Evolutionary conservation across 2,797 vertebrate genomes (phyloP).

Genomic region (Chaetophractus vellerosus): DNA sequence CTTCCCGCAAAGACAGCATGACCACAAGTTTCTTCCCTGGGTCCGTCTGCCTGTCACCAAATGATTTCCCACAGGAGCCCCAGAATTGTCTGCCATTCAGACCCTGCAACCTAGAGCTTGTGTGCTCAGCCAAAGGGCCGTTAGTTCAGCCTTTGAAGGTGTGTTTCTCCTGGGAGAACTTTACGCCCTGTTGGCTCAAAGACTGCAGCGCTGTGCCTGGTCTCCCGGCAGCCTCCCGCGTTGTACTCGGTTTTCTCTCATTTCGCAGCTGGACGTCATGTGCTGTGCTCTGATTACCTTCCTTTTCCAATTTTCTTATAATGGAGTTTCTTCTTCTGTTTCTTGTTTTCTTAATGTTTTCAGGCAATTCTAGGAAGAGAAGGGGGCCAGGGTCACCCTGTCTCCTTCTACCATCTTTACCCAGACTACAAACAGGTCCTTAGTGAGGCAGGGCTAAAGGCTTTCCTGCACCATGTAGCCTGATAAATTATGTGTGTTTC

Average conservation of each 20-base stretch:
- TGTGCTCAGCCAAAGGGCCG: neutral
- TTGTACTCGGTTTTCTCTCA: neutral
- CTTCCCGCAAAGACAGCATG: neutral
- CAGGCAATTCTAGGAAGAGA: neutral
- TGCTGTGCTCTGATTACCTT: neutral
- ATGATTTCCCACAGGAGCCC: neutral
- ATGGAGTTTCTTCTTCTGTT: neutral
- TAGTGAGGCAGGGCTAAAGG: too few relatives aligned
- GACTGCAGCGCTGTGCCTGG: too few relatives aligned
- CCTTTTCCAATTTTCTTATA: neutral
- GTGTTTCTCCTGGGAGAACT: too few relatives aligned
- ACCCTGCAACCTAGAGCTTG: neutral
- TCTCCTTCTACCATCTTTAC: neutral
- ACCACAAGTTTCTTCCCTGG: neutral
- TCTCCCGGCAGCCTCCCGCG: neutral
- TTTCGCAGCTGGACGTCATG: neutral
- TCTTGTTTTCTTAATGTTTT: neutral
- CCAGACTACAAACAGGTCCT: neutral
- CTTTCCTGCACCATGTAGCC: too few relatives aligned
- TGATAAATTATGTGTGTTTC: neutral
- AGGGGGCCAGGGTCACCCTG: neutral
- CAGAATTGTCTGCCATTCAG: neutral
- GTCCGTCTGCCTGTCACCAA: neutral
- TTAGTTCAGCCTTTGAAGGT: neutral
- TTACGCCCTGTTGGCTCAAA: too few relatives aligned